Evolutionary conservation across 2,797 vertebrate genomes (phyloP), one percentile per base, ranked within the genome.

Genomic region (Esox masquinongy): DNA sequence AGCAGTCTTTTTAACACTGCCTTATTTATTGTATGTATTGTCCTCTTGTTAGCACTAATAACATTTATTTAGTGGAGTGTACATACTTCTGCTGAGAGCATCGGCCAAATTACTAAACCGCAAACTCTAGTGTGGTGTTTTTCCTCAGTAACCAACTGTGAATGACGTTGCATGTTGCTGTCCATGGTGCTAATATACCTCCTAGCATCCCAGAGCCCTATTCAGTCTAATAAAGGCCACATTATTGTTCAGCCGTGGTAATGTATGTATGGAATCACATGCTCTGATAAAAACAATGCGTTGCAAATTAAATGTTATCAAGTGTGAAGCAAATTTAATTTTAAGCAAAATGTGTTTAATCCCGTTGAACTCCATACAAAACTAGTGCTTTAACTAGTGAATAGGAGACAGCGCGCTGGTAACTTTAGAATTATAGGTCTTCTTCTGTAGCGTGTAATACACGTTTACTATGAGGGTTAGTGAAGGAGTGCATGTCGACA

Each of bases 181-280:
- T 67, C 73, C 61, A n/a, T 67, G 59, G 72, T 73, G 34, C 72
- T 73, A 39, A 73, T 36, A 36, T 19, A 31, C 29, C 26, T 49
- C 29, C 26, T 49, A 70, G 43, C 12, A 24, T 24, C 14, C 22
- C 22, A 24, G 39, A 67, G 68, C 68, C 68, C 24, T 49, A 16
- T 70, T 16, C 68, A 70, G 2, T 43, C 39, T 5, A 24, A 6
- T 49, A 11, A 31, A 24, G 17, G 15, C 24, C 16, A 66, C 9
- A 29, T 26, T 66, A 2, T 15, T 34, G 26, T 29, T 66, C 11
- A 29, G 17, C 29, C 29, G 63, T 5, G 14, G 24, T 3, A 64
- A 26, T 15, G 22, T 26, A 64, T 12, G 31, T 64, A 29, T 66
- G 63, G 29, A 66, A 31, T 31, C 63, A 29, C 14, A 15, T 61